These are phyloP conservation scores for Teleopsis dalmanni DNA, from an alignment of 1,140 invertebrate genomes.

Conservation along the genomic window DNA sequence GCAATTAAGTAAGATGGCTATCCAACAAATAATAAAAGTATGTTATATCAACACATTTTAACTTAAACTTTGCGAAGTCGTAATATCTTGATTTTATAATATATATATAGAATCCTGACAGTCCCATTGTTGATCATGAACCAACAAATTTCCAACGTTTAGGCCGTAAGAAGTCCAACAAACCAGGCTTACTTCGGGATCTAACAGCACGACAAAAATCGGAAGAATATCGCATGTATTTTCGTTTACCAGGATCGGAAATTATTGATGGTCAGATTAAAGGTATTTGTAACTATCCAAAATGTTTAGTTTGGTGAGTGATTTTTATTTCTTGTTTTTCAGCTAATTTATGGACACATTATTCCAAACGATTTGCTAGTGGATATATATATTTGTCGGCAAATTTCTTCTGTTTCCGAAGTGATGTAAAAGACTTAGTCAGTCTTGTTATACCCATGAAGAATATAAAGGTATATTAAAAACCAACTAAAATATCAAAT, in stretches of 20 bases:
- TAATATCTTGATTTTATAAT: not conserved
- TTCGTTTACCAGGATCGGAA: constrained; percentile 77
- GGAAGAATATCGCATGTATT: constrained; percentile 73
- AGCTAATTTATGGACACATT: constrained; percentile 82
- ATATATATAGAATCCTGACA: constrained; percentile 44
- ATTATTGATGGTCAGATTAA: constrained; percentile 89
- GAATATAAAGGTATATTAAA: constrained; percentile 43
- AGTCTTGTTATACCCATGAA: constrained; percentile 82
- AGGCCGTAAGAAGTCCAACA: constrained; percentile 73
- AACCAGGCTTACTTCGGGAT: constrained; percentile 84
- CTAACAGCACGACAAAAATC: constrained; percentile 90
- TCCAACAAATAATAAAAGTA: constrained; percentile 63
- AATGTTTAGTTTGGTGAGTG: too few relatives aligned
- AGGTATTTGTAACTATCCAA: constrained; percentile 44
- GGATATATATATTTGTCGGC: constrained; percentile 89
- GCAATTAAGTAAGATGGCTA: constrained; percentile 92
- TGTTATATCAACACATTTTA: not conserved
- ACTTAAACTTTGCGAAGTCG: not conserved
- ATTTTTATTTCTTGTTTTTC: constrained; percentile 5
- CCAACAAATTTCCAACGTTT: constrained; percentile 52
- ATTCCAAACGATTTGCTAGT: constrained; percentile 81
- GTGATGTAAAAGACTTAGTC: constrained; percentile 77
- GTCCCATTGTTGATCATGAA: constrained; percentile 37
- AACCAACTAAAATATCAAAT: too few relatives aligned
- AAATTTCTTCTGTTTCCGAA: constrained; percentile 94